A percentile compares a stretch with the other conserved stretches of the same genome.
Conservation (phyloP, 2,113 vertebrate species). For the Phrynocephalus versicolor region DNA sequence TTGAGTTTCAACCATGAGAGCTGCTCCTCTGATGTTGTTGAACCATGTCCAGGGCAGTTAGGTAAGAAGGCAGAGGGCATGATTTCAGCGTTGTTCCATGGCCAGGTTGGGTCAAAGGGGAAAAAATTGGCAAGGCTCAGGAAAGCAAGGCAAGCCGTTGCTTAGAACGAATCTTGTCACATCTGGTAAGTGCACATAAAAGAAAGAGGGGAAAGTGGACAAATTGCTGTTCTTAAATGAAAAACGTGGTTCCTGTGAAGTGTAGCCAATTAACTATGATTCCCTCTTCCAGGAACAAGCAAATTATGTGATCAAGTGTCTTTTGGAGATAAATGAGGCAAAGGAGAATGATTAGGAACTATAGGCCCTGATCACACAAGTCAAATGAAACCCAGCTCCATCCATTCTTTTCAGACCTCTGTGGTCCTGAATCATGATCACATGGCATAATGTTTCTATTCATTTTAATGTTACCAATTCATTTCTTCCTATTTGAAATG, state of each 20-base stretch:
- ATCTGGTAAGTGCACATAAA: background rate
- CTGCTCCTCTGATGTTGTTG: background rate
- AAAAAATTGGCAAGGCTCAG: background rate
- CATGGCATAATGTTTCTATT: no score
- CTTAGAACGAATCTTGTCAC: background rate
- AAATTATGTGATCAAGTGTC: conserved; percentile 18
- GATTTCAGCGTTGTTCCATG: background rate
- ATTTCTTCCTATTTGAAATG: no score
- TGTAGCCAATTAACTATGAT: background rate
- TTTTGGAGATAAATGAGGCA: background rate
- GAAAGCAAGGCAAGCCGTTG: background rate
- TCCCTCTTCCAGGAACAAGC: background rate
- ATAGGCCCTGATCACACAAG: no score
- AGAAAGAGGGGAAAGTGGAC: background rate
- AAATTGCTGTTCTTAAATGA: background rate
- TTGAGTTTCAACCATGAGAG: background rate
- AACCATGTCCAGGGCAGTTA: background rate
- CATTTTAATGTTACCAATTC: no score
- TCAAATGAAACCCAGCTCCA: no score
- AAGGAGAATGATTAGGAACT: background rate
- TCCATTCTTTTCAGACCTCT: no score
- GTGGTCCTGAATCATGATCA: no score
- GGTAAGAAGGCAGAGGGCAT: background rate
- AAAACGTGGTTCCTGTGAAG: background rate
- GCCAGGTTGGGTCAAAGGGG: background rate